A percentile compares a stretch with the other conserved stretches of the same genome.
These are phyloP conservation scores for Pygoscelis adeliae DNA, from an alignment of 2,113 vertebrate species.

Conservation along the genomic window DNA sequence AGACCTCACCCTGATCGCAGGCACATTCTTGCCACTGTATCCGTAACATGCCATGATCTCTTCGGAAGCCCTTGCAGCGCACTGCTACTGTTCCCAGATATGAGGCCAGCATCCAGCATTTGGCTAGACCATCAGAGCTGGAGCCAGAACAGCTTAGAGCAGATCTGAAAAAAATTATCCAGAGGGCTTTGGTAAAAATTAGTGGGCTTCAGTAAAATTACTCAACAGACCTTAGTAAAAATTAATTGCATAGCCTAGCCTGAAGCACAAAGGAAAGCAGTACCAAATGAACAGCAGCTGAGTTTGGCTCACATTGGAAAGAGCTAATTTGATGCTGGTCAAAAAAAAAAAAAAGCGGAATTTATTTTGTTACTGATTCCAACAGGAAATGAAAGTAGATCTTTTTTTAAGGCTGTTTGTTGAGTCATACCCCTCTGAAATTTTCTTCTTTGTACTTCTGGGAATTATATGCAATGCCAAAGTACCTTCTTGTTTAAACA, in stretches of 20 bases:
- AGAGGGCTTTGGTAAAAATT: conserved; percentile 46
- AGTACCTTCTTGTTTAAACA: conserved; percentile 35
- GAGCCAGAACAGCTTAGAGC: conserved; percentile 30
- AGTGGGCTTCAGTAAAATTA: conserved; percentile 47
- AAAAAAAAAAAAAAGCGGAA: not conserved
- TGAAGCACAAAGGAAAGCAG: conserved; percentile 25
- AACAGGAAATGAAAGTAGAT: conserved; percentile 29
- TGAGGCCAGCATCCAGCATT: conserved; percentile 1
- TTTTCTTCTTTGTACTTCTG: conserved; percentile 36
- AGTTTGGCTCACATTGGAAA: not conserved
- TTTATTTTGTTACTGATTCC: conserved; percentile 29
- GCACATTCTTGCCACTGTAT: not conserved
- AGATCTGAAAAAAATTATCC: conserved; percentile 42
- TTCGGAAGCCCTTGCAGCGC: not conserved
- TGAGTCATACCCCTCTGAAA: conserved; percentile 41
- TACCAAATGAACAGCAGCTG: conserved; percentile 29
- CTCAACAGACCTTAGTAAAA: conserved; percentile 51
- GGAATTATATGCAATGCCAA: conserved; percentile 31
- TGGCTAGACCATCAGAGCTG: conserved; percentile 12
- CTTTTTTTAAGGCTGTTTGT: not conserved
- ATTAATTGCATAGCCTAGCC: conserved; percentile 53
- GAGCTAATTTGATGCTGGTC: not conserved
- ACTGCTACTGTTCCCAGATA: conserved; percentile 4
- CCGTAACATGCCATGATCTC: not conserved
- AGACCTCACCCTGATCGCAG: not conserved